Percentiles rank a stretch among this genome's conserved stretches.
Evolutionary conservation across 2,888 invertebrate genomes (phyloP).

Genomic region (Frankliniella fusca): DNA sequence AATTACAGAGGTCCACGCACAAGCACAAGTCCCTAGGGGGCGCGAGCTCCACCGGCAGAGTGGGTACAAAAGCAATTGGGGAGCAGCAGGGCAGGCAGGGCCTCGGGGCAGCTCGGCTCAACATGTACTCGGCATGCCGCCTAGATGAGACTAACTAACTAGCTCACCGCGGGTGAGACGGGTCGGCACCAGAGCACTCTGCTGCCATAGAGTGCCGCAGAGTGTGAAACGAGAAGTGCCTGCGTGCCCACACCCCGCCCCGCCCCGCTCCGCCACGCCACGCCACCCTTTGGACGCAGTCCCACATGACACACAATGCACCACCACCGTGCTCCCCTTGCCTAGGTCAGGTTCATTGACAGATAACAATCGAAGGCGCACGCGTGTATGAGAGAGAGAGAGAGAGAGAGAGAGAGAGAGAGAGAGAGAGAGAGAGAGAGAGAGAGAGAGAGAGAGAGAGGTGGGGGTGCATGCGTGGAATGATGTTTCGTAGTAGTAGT

Average conservation of each 20-base stretch:
- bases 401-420: not conserved
- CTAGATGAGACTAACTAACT: too few relatives aligned
- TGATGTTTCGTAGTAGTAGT: too few relatives aligned
- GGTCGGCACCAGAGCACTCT: too few relatives aligned
- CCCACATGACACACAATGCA: not conserved
- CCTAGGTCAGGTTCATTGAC: constrained; percentile 12
- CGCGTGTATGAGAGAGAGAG: not conserved
- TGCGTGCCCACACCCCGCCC: not conserved
- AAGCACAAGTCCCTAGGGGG: too few relatives aligned
- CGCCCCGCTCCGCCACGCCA: not conserved
- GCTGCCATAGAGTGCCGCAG: not conserved
- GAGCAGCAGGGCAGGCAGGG: too few relatives aligned
- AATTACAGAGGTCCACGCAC: too few relatives aligned
- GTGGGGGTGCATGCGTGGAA: too few relatives aligned
- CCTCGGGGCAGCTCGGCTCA: too few relatives aligned
- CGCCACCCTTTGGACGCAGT: not conserved
- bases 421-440: not conserved
- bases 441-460: not conserved
- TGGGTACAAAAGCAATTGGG: too few relatives aligned
- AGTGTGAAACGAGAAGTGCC: not conserved
- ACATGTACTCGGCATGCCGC: too few relatives aligned
- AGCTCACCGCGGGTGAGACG: too few relatives aligned
- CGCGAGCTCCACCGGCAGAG: too few relatives aligned
- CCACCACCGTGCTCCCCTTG: not conserved
- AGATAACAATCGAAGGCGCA: not conserved